A percentile compares a stretch with the other conserved stretches of the same genome.
Conservation (phyloP, 30 jellyfish, hydroid and myxozoan species). For the Aurelia aurita region DNA sequence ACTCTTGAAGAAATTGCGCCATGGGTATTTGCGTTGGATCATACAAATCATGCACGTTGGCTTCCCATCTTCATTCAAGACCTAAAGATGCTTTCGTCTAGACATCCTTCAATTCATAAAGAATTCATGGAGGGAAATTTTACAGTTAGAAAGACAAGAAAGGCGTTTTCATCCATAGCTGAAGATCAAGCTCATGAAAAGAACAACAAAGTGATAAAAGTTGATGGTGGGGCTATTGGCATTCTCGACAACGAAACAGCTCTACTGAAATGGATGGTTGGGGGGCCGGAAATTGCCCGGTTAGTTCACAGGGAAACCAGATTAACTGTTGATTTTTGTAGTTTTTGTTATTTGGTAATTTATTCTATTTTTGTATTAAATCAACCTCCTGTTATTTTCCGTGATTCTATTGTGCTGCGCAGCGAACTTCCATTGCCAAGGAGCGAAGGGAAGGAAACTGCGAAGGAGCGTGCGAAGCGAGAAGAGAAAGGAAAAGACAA, state of each 20-base stretch:
- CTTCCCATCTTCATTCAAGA: slow-evolving; percentile 13
- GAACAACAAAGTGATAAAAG: slow-evolving; percentile 37
- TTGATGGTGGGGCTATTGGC: slow-evolving; percentile 55
- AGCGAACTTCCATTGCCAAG: too few relatives aligned
- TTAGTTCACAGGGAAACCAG: too few relatives aligned
- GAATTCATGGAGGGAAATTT: slow-evolving; percentile 52
- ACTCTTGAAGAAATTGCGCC: slow-evolving; percentile 9
- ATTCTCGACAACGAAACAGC: slow-evolving; percentile 25
- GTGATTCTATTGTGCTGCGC: too few relatives aligned
- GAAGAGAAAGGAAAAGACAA: too few relatives aligned
- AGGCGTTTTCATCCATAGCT: slow-evolving; percentile 31
- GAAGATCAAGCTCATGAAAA: slow-evolving; percentile 64
- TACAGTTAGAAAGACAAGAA: slow-evolving; percentile 8
- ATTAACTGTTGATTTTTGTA: too few relatives aligned
- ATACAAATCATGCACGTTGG: slow-evolving; percentile 65
- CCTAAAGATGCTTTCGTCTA: slow-evolving; percentile 9
- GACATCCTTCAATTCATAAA: slow-evolving; percentile 41
- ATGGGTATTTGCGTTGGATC: slow-evolving; percentile 68
- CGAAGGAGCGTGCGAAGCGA: too few relatives aligned
- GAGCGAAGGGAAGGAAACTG: too few relatives aligned
- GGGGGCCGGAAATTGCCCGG: slow-evolving; percentile 25
- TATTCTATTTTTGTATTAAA: too few relatives aligned
- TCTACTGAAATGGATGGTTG: slow-evolving; percentile 46
- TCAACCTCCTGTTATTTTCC: too few relatives aligned
- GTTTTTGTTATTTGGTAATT: too few relatives aligned